Evolutionary conservation across 2,113 vertebrate species (phyloP), one percentile per base, ranked within the genome.

Genomic region (Carollia perspicillata): DNA sequence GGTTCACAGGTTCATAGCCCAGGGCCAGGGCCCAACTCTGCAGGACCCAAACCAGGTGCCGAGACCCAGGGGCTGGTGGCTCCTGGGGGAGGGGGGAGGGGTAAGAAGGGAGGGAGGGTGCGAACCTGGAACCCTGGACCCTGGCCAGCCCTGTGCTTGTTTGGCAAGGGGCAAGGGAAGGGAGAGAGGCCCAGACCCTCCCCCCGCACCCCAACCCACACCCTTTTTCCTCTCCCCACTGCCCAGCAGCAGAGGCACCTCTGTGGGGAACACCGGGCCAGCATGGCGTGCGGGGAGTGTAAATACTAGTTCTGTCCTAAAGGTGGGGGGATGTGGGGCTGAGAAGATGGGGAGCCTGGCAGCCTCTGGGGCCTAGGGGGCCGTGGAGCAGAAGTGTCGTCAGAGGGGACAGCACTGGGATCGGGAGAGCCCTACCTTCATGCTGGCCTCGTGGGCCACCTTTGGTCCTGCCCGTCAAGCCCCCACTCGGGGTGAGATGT

Each of bases 31-130:
- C 93, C 97, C 94, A 97, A 92, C 97, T 98, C 97, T 97, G 96
- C 93, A 96, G 96, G 97, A 97, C 97, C 98, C 98, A 98, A 98
- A 98, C 95, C 98, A 97, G 98, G 98, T 95, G 97, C 95, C 96
- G 84, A n/a, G 63, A 71, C 12, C 0, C 90, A 14, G 23, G 58
- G 78, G 60, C 86, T 40, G 92, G 83, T 0, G 33, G 79, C 68
- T 85, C 85, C 68, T 42, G n/a, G 37, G 5, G 17, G 69, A 22
- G 63, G 47, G 17, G 9, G 18, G 26, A 23, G 7, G 17, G 78
- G 20, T 30, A 1, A 4, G 14, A 20, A 18, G 8, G 23, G 58
- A 49, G 9, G 2, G 14, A 37, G n/a, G 30, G 9, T 42, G 68
- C 3, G 3, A 37, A 40, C 13, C 65, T 55, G 42, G 60, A 79